Conservation (phyloP, 2,797 vertebrate genomes). For the Arnoldichthys spilopterus region DNA sequence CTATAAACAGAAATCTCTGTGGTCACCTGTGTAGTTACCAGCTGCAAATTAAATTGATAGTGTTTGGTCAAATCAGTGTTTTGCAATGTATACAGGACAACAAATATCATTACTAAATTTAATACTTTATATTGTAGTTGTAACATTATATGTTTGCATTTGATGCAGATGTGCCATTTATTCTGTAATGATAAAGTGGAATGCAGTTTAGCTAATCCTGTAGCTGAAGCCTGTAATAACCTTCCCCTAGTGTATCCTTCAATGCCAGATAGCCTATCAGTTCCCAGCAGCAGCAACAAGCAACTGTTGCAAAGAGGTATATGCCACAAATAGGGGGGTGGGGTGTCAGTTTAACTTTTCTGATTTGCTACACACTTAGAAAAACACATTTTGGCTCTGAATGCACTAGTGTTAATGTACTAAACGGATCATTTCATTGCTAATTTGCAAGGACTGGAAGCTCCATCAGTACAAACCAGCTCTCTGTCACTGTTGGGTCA, state of each 20-base stretch:
- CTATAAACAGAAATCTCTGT: conserved; percentile 5
- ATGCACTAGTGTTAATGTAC: background rate
- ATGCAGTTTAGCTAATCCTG: background rate
- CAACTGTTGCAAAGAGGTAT: background rate
- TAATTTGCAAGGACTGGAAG: background rate
- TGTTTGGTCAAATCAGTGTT: background rate
- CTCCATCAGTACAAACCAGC: background rate
- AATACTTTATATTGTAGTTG: background rate
- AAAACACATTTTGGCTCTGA: background rate
- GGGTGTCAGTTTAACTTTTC: too few species aligned
- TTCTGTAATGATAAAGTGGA: background rate
- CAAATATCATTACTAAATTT: too few species aligned
- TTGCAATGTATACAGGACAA: background rate
- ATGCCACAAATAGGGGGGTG: background rate
- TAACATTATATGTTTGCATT: background rate
- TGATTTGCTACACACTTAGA: too few species aligned
- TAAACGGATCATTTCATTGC: background rate
- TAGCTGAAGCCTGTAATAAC: background rate
- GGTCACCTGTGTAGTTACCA: background rate
- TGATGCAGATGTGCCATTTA: background rate
- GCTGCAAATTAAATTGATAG: background rate
- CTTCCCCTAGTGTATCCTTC: background rate
- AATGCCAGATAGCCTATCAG: conserved; percentile 11
- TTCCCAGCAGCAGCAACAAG: conserved; percentile 26
- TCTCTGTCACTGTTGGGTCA: conserved; percentile 13